These are phyloP conservation scores for Paraescarpia echinospica DNA, from an alignment of 1,140 invertebrate species.

Conservation along the genomic window DNA sequence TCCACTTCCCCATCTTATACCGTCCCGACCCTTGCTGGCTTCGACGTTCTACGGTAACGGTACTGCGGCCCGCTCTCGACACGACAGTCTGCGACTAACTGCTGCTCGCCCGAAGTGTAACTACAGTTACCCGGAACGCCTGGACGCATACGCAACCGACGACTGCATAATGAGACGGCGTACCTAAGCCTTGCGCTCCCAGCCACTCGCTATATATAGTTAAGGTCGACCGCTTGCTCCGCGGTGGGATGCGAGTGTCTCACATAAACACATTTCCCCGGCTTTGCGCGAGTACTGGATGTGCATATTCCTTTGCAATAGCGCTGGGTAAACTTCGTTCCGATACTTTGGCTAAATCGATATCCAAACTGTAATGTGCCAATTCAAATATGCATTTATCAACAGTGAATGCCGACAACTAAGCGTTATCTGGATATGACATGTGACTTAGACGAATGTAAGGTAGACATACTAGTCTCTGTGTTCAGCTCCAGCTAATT, in stretches of 20 bases:
- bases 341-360: not conserved
- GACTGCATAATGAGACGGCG: not conserved
- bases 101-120: not conserved
- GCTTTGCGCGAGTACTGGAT: not conserved
- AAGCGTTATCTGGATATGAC: not conserved
- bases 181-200: not conserved
- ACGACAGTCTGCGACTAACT: too few relatives aligned
- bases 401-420: not conserved
- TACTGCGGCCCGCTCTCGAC: not conserved
- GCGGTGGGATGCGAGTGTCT: not conserved
- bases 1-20: conserved; percentile 27
- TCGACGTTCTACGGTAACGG: not conserved
- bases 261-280: not conserved
- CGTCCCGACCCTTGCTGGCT: not conserved
- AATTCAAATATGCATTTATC: not conserved
- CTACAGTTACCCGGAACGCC: not conserved
- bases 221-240: not conserved
- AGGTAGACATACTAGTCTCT: not conserved
- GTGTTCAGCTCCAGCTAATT: not conserved
- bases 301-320: not conserved
- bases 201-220: not conserved
- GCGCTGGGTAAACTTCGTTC: not conserved
- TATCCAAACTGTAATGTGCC: not conserved
- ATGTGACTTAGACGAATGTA: not conserved
- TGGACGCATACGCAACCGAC: not conserved